A percentile compares a stretch with the other conserved stretches of the same genome.
Conservation (phyloP, 2,888 invertebrate species). For the Cyaniris semiargus region DNA sequence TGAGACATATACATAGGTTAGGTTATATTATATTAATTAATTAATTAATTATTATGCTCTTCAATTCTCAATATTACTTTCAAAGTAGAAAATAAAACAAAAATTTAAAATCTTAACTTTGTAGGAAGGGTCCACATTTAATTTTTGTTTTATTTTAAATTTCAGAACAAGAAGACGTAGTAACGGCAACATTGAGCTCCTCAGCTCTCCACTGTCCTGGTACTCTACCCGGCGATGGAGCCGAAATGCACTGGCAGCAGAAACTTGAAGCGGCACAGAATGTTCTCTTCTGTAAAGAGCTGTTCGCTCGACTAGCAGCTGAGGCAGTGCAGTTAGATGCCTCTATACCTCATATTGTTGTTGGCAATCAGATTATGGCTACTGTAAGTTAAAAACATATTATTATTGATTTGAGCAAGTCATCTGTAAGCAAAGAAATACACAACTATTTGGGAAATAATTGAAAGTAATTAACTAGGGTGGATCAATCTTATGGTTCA, state of each 20-base stretch:
- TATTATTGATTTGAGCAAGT: not conserved
- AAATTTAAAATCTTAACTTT: too few species aligned
- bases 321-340: constrained; percentile 97
- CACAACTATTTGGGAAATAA: too few species aligned
- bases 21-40: too few species aligned
- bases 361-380: constrained; percentile 97
- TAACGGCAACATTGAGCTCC: constrained; percentile 89
- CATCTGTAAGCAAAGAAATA: too few species aligned
- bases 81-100: too few species aligned
- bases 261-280: constrained; percentile 98
- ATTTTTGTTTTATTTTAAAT: constrained; percentile 13
- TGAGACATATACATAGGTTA: too few species aligned
- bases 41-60: too few species aligned
- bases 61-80: too few species aligned
- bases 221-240: constrained; percentile 75
- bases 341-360: constrained; percentile 97
- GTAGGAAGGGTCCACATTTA: too few species aligned
- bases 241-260: constrained; percentile 95
- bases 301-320: constrained; percentile 95
- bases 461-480: too few species aligned
- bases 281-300: constrained; percentile 97
- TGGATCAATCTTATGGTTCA: too few species aligned
- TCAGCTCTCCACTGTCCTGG: constrained; percentile 87
- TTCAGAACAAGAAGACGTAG: constrained; percentile 93
- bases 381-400: constrained; percentile 81